phyloP scores from a whole-genome alignment of 2,113 vertebrate species.

The Axis porcinus region DNA sequence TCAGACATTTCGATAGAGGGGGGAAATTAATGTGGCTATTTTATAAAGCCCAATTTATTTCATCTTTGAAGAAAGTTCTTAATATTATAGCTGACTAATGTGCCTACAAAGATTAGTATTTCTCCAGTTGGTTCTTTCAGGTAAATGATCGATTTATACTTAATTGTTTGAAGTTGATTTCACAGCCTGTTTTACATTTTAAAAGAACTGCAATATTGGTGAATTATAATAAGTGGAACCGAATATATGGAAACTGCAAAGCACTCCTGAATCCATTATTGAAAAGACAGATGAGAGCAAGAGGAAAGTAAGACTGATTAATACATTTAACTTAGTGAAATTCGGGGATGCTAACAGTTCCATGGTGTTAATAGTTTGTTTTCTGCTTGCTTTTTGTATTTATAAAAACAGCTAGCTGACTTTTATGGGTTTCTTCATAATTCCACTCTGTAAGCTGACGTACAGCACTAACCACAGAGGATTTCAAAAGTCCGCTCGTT shows the following conservation, averaged over 20 bases:
- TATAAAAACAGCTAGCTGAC: not conserved
- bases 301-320: not conserved
- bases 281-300: not conserved
- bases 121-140: not conserved
- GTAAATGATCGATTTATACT: conserved; percentile 6
- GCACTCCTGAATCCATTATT: not conserved
- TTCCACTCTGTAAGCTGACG: not conserved
- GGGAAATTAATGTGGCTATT: not conserved
- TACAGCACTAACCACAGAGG: not conserved
- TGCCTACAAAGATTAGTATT: not conserved
- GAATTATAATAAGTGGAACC: not conserved
- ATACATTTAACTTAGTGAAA: not conserved
- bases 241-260: not conserved
- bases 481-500: not conserved
- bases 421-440: not conserved
- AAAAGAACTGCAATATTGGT: not conserved
- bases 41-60: not conserved
- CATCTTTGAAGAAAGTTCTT: not conserved
- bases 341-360: not conserved
- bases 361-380: not conserved
- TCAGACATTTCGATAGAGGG: not conserved
- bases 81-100: not conserved
- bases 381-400: not conserved
- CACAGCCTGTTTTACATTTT: conserved; percentile 30
- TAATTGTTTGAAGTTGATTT: conserved; percentile 48